Conservation (phyloP, 1,140 invertebrate species). For the Nomia melanderi region DNA sequence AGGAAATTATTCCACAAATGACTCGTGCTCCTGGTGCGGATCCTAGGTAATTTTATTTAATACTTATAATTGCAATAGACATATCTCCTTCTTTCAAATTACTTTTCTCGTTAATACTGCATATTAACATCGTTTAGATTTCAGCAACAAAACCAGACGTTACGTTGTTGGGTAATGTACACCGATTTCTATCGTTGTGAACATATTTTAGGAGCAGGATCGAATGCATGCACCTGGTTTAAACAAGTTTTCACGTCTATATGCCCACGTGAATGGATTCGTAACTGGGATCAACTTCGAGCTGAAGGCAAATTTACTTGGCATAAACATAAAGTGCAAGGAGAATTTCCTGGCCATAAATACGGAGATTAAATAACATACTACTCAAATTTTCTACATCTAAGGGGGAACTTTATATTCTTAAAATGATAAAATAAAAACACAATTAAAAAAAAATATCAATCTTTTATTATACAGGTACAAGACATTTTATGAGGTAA, state of each 20-base stretch:
- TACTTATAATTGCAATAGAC: background rate
- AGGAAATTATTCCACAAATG: background rate
- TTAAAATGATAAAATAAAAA: constrained; percentile 17
- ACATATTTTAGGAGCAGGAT: constrained; percentile 67
- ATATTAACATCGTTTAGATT: constrained; percentile 64
- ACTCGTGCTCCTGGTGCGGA: constrained; percentile 47
- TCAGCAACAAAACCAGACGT: constrained; percentile 75
- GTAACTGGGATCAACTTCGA: constrained; percentile 69
- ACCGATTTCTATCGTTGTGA: constrained; percentile 76
- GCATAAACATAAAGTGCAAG: constrained; percentile 59
- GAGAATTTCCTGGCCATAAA: constrained; percentile 59
- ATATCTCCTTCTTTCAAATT: background rate
- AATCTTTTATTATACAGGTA: constrained; percentile 73
- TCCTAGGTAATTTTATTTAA: constrained; percentile 59
- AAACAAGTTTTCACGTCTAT: constrained; percentile 67
- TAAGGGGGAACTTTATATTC: background rate
- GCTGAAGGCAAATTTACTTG: constrained; percentile 59
- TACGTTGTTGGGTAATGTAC: constrained; percentile 76
- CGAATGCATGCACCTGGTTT: constrained; percentile 74
- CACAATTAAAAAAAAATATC: constrained; percentile 61
- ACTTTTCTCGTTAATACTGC: background rate
- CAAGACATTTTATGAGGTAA: constrained; percentile 69
- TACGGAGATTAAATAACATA: constrained; percentile 55
- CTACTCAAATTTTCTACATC: constrained; percentile 1
- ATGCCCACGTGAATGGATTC: constrained; percentile 72